phyloP scores from a whole-genome alignment of 2,888 invertebrate genomes.

The Steinernema carpocapsae region DNA sequence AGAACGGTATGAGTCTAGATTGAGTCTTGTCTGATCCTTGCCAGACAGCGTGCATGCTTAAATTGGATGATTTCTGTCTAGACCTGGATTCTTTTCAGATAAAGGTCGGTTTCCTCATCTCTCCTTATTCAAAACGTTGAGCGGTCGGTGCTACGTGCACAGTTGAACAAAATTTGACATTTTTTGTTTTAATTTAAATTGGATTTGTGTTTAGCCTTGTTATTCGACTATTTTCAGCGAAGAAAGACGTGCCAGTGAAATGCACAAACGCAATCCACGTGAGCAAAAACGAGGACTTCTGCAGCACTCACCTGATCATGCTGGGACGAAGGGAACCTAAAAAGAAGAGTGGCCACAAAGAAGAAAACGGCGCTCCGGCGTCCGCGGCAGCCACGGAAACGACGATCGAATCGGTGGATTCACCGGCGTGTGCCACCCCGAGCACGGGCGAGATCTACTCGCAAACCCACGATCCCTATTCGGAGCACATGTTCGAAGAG shows the following conservation, averaged over 20 bases:
- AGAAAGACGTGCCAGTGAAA: constrained; percentile 36
- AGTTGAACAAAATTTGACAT: no score
- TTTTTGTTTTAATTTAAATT: no score
- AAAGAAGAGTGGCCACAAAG: constrained; percentile 39
- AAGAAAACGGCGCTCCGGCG: constrained; percentile 24
- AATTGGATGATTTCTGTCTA: no score
- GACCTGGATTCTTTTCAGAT: no score
- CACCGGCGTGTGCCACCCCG: constrained; percentile 13
- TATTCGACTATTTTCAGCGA: constrained; percentile 22
- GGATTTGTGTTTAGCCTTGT: constrained; percentile 33
- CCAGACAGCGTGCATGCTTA: no score
- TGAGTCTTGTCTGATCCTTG: no score
- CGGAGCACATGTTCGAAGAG: neutral
- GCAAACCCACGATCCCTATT: neutral
- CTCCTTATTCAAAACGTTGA: no score
- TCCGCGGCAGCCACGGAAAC: neutral
- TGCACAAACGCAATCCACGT: constrained; percentile 61
- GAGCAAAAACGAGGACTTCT: constrained; percentile 48
- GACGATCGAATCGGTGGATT: neutral
- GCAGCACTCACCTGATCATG: constrained; percentile 64
- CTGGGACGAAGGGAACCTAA: constrained; percentile 57
- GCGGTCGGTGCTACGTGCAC: no score
- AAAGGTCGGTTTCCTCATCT: no score
- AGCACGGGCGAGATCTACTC: constrained; percentile 27
- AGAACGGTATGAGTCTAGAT: no score